These are phyloP conservation scores for Amazona vittata DNA, from an alignment of 2,113 vertebrate species.

Conservation along the genomic window DNA sequence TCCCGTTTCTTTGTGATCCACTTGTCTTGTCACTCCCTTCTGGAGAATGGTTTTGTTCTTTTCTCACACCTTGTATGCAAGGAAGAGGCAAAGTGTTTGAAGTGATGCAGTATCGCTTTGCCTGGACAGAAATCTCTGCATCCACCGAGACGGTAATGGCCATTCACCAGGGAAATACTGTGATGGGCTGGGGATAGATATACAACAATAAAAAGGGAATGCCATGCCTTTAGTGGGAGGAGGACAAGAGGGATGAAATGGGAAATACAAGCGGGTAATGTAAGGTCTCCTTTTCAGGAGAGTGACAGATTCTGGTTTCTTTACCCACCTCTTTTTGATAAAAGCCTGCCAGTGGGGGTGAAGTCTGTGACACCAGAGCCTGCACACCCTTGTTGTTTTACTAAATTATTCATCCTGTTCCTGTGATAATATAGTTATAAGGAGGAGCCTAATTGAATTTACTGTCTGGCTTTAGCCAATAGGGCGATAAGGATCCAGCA, in stretches of 20 bases:
- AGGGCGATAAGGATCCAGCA: constrained; percentile 29
- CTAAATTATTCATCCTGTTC: constrained; percentile 72
- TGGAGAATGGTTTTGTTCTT: background rate
- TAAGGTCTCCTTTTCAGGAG: background rate
- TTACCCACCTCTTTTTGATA: background rate
- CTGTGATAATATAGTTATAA: constrained; percentile 68
- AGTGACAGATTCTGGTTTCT: background rate
- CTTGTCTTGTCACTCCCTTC: background rate
- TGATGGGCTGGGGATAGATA: background rate
- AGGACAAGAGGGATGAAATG: background rate
- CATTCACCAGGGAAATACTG: background rate
- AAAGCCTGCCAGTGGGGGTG: background rate
- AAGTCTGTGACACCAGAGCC: constrained; percentile 48
- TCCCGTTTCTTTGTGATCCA: background rate
- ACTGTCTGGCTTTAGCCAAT: constrained; percentile 68
- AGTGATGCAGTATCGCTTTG: rapidly evolving
- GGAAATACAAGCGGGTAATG: background rate
- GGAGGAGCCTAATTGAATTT: constrained; percentile 72
- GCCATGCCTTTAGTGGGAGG: background rate
- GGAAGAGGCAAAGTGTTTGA: background rate
- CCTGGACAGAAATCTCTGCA: background rate
- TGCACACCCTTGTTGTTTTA: constrained; percentile 44
- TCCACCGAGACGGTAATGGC: background rate
- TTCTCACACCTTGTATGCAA: background rate
- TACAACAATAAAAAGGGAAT: background rate